Evolutionary conservation across 2,113 vertebrate species (phyloP).

Genomic region (Rhinolophus sinicus): DNA sequence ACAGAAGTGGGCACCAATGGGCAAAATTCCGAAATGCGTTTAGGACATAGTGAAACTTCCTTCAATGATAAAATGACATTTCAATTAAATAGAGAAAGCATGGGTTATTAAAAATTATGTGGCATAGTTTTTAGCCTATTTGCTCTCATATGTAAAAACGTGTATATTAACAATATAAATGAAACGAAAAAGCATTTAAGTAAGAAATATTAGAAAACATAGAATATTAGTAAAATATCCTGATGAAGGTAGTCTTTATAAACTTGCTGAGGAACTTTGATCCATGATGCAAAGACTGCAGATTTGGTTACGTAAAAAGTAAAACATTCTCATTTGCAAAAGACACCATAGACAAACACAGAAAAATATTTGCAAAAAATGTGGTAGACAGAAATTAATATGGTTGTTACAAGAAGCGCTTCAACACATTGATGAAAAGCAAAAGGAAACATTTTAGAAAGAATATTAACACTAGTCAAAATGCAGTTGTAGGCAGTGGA

Average conservation of each 20-base stretch:
- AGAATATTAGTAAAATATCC: not conserved
- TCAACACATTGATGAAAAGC: not conserved
- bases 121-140: not conserved
- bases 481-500: not conserved
- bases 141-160: not conserved
- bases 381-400: not conserved
- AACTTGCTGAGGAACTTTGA: not conserved
- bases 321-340: constrained; percentile 9
- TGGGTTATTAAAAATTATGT: not conserved
- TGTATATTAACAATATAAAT: not conserved
- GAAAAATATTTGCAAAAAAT: not conserved
- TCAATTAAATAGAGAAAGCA: not conserved
- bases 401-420: not conserved
- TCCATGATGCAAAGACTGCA: not conserved
- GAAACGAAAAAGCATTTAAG: not conserved
- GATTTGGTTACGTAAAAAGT: not conserved
- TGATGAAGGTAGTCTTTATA: not conserved
- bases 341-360: not conserved
- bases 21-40: not conserved
- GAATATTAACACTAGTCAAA: not conserved
- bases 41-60: not conserved
- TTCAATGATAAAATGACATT: not conserved
- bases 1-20: not conserved
- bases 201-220: not conserved
- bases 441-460: not conserved